Evolutionary conservation across 1,140 invertebrate genomes (phyloP), one percentile per base, ranked within the genome.

Genomic region (Drosophila prosaltans): DNA sequence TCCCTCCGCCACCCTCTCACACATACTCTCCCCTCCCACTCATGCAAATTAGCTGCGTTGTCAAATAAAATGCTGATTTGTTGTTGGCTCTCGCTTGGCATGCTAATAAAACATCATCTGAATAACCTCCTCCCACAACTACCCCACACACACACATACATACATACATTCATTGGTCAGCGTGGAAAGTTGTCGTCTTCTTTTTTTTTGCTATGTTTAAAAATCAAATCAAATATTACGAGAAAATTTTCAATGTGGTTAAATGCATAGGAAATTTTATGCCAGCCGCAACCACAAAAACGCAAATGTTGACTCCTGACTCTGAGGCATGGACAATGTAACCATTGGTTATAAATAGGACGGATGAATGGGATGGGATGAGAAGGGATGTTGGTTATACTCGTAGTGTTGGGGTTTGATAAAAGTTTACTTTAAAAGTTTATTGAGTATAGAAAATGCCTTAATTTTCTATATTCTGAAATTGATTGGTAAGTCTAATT

Each of bases 191-290:
- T 65, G 58, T 70, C 71, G 69, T 75, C 77, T 71, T 78, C 69
- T 59, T 63, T 74, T 86, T 80, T 88, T 86, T 81, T 80, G 88
- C 69, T 74, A 74, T 80, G 45, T 74, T 80, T 32, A 84, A 89
- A 88, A 88, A 83, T 89, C 84, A 88, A 89, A 89, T 89, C 84
- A 89, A 89, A 89, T 89, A 89, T 89, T 89, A 89, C 84, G 85
- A 89, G 80, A 89, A 88, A 89, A 74, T 89, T 88, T 89, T 61
- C 72, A 78, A 81, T 89, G 84, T 48, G 84, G 84, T 89, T 72
- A 77, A 84, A 89, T 89, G 84, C 85, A 89, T 89, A 78, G 78
- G 64, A 89, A 89, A 89, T 89, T 72, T 69, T 76, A 74, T 81
- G 78, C 66, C 67, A 57, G 61, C 81, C 81, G 65, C 81, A 89